Base-by-base conservation (phyloP, 2,113 vertebrate species). In the Rutilus rutilus region DNA sequence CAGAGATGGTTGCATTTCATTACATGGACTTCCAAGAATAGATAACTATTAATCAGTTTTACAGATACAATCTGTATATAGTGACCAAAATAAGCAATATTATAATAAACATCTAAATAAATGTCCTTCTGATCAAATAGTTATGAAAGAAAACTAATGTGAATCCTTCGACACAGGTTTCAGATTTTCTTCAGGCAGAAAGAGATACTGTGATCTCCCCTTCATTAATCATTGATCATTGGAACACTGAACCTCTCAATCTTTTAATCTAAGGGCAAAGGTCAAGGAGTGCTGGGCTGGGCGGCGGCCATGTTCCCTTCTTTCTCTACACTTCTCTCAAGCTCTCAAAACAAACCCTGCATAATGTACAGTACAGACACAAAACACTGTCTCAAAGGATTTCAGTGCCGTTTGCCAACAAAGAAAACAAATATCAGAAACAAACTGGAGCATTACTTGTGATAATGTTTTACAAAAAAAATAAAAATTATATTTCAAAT, bases 221-320 rank as follows among this genome's bases (percentile, higher is more conserved):
- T 84, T 84, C 87, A 94, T 94, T 92, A 94, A 95, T 95, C 87
- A 95, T 95, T 95, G 64, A 92, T 92, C 75, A 77, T 30, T 25
- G 36, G 36, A 73, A 33, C 67, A 86, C 78, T 82, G 88, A 85
- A 90, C 91, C 89, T 89, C 88, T 71, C 71, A 65, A 69, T 88
- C 89, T 90, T 86, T 91, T 91, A 83, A 90, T 86, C 90, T 65
- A 42, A 92, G 90, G 85, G 87, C 91, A 94, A 94, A 93, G 90
- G 92, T 93, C 90, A 92, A 90, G 82, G 93, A 89, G 86, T 84
- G 80, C 59, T 78, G 84, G 36, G n/a, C 50, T 71, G 69, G 30
- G 87, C 76, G 59, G 62, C 77, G 87, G 50, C 33, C 79, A 45
- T 45, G 39, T 14, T 2, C 14, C 64, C 42, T 14, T 87, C 78